A percentile compares a stretch with the other conserved stretches of the same genome.
Conservation (phyloP, 2,113 vertebrate species). For the Carollia perspicillata region DNA sequence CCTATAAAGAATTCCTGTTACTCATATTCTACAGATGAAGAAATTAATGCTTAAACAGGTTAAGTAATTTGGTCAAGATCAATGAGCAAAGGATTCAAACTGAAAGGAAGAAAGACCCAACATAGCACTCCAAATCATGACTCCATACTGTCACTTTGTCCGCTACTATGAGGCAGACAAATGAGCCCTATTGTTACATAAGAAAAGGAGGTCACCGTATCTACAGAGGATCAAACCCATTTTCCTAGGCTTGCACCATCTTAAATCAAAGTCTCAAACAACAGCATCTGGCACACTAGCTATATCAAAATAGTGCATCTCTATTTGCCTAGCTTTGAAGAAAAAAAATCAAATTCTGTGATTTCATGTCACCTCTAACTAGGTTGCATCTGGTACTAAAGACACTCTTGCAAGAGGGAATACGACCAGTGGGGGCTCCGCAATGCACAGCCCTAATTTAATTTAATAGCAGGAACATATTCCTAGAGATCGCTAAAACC, state of each 20-base stretch:
- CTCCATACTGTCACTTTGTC: not conserved
- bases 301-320: not conserved
- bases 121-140: not conserved
- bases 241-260: not conserved
- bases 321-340: constrained; percentile 16
- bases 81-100: not conserved
- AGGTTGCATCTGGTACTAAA: constrained; percentile 58
- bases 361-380: constrained; percentile 62
- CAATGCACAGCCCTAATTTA: constrained; percentile 68
- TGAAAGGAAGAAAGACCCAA: not conserved
- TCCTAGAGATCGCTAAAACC: constrained; percentile 58
- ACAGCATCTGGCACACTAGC: not conserved
- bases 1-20: not conserved
- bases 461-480: constrained; percentile 63
- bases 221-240: not conserved
- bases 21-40: constrained; percentile 31
- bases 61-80: not conserved
- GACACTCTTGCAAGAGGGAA: constrained; percentile 53
- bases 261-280: not conserved
- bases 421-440: not conserved
- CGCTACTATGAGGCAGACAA: not conserved
- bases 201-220: not conserved
- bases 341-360: constrained; percentile 2
- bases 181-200: not conserved
- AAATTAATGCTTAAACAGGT: not conserved